These are phyloP conservation scores for Diplolepis rosae DNA, from an alignment of 2,888 invertebrate genomes.

Conservation along the genomic window DNA sequence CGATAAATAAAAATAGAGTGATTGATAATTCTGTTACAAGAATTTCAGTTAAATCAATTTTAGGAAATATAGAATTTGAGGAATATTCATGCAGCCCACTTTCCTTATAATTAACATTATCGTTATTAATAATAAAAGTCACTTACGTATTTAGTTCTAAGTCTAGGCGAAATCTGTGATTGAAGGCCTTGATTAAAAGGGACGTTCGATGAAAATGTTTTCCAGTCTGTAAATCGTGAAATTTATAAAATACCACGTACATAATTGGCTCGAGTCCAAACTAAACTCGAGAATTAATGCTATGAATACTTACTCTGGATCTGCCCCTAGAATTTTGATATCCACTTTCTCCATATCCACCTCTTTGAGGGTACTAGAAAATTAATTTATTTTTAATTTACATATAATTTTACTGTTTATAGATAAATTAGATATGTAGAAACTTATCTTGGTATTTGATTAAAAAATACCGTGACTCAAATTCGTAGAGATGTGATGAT, in stretches of 20 bases:
- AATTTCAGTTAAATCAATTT: no score
- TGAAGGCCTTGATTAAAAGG: slow-evolving; percentile 96
- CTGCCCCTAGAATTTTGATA: slow-evolving; percentile 75
- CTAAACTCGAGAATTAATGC: slow-evolving; percentile 31
- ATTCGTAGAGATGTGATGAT: neutral
- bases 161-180: slow-evolving; percentile 96
- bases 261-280: slow-evolving; percentile 14
- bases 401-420: neutral
- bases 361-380: slow-evolving; percentile 66
- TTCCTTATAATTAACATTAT: neutral
- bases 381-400: slow-evolving; percentile 19
- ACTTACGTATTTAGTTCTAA: slow-evolving; percentile 97
- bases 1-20: no score
- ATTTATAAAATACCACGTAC: slow-evolving; percentile 31
- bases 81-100: neutral
- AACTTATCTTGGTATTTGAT: no score
- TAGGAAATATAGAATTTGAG: no score
- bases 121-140: slow-evolving; percentile 46
- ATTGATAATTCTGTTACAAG: no score
- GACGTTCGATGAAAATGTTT: slow-evolving; percentile 96
- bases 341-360: slow-evolving; percentile 74
- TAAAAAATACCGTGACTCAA: neutral
- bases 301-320: slow-evolving; percentile 76
- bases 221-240: slow-evolving; percentile 83
- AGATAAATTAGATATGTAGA: neutral